Evolutionary conservation across 1,140 invertebrate genomes (phyloP).

Genomic region (Apis florea): DNA sequence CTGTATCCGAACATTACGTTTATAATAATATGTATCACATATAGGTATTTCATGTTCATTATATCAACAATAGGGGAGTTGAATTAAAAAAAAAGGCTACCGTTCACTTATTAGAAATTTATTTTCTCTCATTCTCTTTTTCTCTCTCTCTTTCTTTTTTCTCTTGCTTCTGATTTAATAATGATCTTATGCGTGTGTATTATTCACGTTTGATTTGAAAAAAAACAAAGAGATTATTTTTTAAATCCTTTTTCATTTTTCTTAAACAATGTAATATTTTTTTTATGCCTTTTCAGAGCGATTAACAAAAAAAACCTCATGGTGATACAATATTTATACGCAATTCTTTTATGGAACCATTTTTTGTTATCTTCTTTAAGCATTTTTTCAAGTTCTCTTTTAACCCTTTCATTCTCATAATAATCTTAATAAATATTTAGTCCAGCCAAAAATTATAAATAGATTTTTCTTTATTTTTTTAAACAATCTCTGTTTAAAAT

Average conservation of each 20-base stretch:
- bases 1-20: constrained; percentile 70
- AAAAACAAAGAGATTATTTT: not conserved
- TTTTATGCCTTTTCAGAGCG: not conserved
- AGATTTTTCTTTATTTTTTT: not conserved
- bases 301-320: not conserved
- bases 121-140: constrained; percentile 33
- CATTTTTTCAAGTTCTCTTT: not conserved
- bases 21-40: constrained; percentile 75
- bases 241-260: not conserved
- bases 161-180: not conserved
- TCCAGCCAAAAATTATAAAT: not conserved
- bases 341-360: not conserved
- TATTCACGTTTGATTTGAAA: not conserved
- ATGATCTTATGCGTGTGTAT: not conserved
- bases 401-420: not conserved
- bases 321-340: not conserved
- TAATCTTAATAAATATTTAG: not conserved
- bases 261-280: not conserved
- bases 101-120: constrained; percentile 52
- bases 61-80: constrained; percentile 70
- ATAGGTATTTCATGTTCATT: constrained; percentile 70
- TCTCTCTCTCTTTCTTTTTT: not conserved
- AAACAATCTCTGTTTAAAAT: too few relatives aligned
- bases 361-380: not conserved
- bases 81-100: constrained; percentile 60